Evolutionary conservation across 1,140 invertebrate species (phyloP).

Genomic region (Drosophila serrata): DNA sequence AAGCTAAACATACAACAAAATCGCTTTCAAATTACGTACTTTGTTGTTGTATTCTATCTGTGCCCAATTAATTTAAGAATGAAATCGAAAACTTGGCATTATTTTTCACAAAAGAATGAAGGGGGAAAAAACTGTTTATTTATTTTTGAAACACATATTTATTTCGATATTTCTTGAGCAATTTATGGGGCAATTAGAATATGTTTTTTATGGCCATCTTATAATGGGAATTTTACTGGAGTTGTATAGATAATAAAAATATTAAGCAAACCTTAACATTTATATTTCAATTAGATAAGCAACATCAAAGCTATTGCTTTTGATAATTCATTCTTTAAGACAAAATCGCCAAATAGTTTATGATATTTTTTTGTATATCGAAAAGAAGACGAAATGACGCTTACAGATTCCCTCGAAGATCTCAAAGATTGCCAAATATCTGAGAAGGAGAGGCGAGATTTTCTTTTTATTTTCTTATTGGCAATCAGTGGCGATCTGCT

Average conservation of each 20-base stretch:
- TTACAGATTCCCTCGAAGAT: slow-evolving; percentile 23
- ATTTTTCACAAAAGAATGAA: slow-evolving; percentile 18
- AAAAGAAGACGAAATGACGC: slow-evolving; percentile 53
- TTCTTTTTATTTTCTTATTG: slow-evolving; percentile 56
- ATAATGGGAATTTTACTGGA: slow-evolving; percentile 21
- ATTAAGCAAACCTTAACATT: neutral
- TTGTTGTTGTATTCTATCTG: slow-evolving; percentile 40
- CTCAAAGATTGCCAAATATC: slow-evolving; percentile 45
- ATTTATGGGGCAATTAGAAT: slow-evolving; percentile 41
- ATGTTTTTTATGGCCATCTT: slow-evolving; percentile 39
- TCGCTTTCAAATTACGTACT: slow-evolving; percentile 68
- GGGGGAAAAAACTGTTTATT: slow-evolving; percentile 16
- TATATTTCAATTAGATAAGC: neutral
- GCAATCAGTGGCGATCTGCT: slow-evolving; percentile 52
- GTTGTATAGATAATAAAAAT: slow-evolving; percentile 1
- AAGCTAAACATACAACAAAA: slow-evolving; percentile 43
- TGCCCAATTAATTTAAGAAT: slow-evolving; percentile 80
- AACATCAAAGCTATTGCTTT: slow-evolving; percentile 37
- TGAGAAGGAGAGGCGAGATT: neutral
- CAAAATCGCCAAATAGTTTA: slow-evolving; percentile 39
- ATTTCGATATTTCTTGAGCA: neutral
- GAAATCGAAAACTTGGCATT: slow-evolving; percentile 78
- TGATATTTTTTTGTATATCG: slow-evolving; percentile 36
- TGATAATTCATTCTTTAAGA: slow-evolving; percentile 29
- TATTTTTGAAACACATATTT: slow-evolving; percentile 22